Percentiles rank a stretch among this genome's conserved stretches.
phyloP scores from a whole-genome alignment of 2,888 invertebrate species.

The Leptinotarsa tumamoca region DNA sequence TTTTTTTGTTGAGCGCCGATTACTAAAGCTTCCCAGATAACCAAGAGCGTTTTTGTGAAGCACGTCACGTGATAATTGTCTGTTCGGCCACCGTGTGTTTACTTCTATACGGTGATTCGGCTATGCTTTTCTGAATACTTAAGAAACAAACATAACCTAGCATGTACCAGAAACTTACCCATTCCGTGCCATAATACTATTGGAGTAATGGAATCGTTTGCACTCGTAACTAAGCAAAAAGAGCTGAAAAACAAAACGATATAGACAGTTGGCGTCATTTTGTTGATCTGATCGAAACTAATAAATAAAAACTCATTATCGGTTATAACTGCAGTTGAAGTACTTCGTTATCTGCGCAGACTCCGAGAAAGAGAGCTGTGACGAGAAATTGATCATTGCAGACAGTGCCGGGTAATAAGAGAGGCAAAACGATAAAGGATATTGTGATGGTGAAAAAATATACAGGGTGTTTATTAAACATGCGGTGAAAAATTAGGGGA shows the following conservation, averaged over 20 bases:
- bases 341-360: background rate
- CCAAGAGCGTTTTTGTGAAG: too few relatives aligned
- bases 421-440: background rate
- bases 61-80: background rate
- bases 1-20: background rate
- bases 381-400: background rate
- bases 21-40: too few relatives aligned
- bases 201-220: conserved; percentile 46
- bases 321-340: background rate
- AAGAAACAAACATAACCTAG: conserved; percentile 25
- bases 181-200: conserved; percentile 78
- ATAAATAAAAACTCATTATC: conserved; percentile 6
- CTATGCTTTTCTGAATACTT: conserved; percentile 2
- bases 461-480: too few relatives aligned
- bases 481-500: too few relatives aligned
- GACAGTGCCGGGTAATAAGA: background rate
- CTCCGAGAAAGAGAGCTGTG: conserved; percentile 1
- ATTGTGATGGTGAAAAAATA: too few relatives aligned
- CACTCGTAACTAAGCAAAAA: conserved; percentile 26
- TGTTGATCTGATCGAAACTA: conserved; percentile 5
- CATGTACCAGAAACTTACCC: conserved; percentile 74
- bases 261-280: conserved; percentile 19
- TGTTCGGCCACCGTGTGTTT: background rate
- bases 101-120: too few relatives aligned
- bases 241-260: conserved; percentile 28